Evolutionary conservation across 2,888 invertebrate genomes (phyloP).

Genomic region (Cephus sareptanus): DNA sequence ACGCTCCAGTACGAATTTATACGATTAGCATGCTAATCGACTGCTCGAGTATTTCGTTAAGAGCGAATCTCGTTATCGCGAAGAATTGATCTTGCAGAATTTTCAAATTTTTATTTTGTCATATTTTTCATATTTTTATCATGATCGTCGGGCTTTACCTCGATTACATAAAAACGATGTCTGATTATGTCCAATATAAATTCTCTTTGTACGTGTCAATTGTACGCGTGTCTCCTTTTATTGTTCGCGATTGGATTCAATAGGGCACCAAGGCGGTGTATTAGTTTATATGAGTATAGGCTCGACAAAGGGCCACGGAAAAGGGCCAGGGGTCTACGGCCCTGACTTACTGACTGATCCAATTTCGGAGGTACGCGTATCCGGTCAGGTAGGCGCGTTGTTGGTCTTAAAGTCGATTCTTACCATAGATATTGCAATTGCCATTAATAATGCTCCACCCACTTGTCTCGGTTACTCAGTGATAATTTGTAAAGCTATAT

Average conservation of each 20-base stretch:
- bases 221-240: no score
- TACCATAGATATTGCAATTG: no score
- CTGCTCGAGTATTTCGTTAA: not conserved
- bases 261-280: not conserved
- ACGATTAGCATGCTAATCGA: not conserved
- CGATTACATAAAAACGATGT: not conserved
- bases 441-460: conserved; percentile 1
- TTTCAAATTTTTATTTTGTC: no score
- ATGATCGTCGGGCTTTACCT: not conserved
- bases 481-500: conserved; percentile 6
- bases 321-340: not conserved
- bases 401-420: no score
- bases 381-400: not conserved
- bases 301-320: no score
- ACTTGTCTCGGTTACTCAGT: conserved; percentile 26
- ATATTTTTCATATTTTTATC: no score
- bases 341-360: no score
- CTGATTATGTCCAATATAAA: not conserved
- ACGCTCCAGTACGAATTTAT: not conserved
- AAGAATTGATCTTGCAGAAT: no score
- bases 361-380: not conserved
- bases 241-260: not conserved
- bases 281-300: no score
- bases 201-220: not conserved
- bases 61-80: not conserved